phyloP scores from a whole-genome alignment of 1,140 invertebrate genomes.

The Heliconius hewitsoni region DNA sequence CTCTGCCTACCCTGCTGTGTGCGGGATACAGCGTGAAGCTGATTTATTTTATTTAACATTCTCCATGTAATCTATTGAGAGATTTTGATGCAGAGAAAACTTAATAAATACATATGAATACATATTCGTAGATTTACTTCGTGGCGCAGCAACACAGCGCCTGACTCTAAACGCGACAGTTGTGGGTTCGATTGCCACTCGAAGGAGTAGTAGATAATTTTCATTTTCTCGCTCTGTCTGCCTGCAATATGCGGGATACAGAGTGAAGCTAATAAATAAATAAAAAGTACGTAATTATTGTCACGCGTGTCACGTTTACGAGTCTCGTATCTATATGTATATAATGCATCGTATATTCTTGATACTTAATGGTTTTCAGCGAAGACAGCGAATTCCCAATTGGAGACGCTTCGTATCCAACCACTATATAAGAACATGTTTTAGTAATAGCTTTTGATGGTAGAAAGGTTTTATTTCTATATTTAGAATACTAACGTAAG shows the following conservation, averaged over 20 bases:
- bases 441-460: background rate
- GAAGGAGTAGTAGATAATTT: too few relatives aligned
- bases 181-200: too few relatives aligned
- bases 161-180: too few relatives aligned
- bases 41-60: too few relatives aligned
- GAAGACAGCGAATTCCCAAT: background rate
- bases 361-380: constrained; percentile 3
- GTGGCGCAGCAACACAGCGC: too few relatives aligned
- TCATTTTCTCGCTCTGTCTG: too few relatives aligned
- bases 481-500: background rate
- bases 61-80: too few relatives aligned
- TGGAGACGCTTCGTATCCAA: background rate
- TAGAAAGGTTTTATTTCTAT: background rate
- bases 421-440: background rate
- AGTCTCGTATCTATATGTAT: background rate
- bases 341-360: background rate
- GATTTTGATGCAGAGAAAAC: too few relatives aligned
- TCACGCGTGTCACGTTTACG: background rate
- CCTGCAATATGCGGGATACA: background rate
- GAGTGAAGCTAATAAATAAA: background rate
- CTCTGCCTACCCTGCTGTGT: too few relatives aligned
- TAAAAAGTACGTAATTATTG: background rate
- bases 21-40: too few relatives aligned
- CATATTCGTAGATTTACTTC: too few relatives aligned
- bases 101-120: too few relatives aligned